Evolutionary conservation across 53 echinoderm and acorn worm species (phyloP).

Genomic region (Stichopus horrens): DNA sequence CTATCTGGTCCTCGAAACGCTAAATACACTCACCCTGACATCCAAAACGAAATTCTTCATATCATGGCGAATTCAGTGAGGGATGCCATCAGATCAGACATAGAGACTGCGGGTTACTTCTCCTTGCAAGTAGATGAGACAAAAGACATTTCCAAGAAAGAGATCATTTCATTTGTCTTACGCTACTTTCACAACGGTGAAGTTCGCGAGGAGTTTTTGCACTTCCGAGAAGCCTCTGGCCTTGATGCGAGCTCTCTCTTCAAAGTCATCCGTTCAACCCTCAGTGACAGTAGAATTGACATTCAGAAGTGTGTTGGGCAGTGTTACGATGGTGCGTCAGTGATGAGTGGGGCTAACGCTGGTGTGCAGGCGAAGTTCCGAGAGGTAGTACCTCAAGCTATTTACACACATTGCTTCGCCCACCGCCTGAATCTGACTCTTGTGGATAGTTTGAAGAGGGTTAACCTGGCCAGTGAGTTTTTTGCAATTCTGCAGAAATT

Average conservation of each 20-base stretch:
- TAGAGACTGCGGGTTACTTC: conserved; percentile 33
- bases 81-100: conserved; percentile 44
- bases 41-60: conserved; percentile 33
- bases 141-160: conserved; percentile 47
- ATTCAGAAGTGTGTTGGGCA: conserved; percentile 48
- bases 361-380: conserved; percentile 48
- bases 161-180: conserved; percentile 44
- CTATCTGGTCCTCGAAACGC: neutral
- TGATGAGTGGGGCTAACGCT: conserved; percentile 51
- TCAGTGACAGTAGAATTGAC: conserved; percentile 35
- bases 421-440: conserved; percentile 37
- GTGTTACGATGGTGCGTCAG: conserved; percentile 61
- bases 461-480: conserved; percentile 29
- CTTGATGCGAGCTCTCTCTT: conserved; percentile 23
- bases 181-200: conserved; percentile 44
- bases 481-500: conserved; percentile 35
- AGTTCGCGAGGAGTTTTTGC: conserved; percentile 55
- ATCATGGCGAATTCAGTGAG: conserved; percentile 33
- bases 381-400: conserved; percentile 44
- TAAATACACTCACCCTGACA: conserved; percentile 34
- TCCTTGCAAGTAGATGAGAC: conserved; percentile 58
- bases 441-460: conserved; percentile 37
- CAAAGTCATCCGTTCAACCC: conserved; percentile 18
- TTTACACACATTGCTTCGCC: conserved; percentile 43
- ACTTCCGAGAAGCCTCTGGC: conserved; percentile 38